phyloP scores from a whole-genome alignment of 2,888 invertebrate genomes.

The Trissonchulus sp. region DNA sequence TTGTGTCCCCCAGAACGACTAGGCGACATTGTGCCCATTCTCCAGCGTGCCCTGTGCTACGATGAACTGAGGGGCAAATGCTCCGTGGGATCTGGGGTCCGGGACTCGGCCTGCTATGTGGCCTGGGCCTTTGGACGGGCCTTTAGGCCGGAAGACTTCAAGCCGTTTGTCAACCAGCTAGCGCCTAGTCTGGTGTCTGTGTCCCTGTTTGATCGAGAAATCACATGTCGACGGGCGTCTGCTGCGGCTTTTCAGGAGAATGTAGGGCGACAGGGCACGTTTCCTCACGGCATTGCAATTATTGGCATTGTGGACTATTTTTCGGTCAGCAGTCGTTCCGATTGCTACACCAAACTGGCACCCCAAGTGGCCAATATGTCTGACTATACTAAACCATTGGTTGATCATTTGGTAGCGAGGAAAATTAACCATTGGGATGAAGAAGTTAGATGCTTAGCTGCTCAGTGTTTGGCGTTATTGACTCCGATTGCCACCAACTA shows the following conservation, averaged over 20 bases:
- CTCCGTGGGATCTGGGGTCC: conserved; percentile 82
- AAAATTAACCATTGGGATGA: conserved; percentile 57
- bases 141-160: conserved; percentile 67
- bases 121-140: conserved; percentile 97
- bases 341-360: conserved; percentile 62
- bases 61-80: conserved; percentile 63
- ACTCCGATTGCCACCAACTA: conserved; percentile 33
- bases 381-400: conserved; percentile 52
- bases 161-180: conserved; percentile 71
- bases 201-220: conserved; percentile 88
- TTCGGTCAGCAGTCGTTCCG: conserved; percentile 75
- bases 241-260: conserved; percentile 91
- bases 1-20: conserved; percentile 56
- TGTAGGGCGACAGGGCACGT: conserved; percentile 92
- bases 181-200: conserved; percentile 69
- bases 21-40: conserved; percentile 49
- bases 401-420: conserved; percentile 54
- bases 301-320: conserved; percentile 89
- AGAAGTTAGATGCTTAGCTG: conserved; percentile 46
- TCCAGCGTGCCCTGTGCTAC: conserved; percentile 40
- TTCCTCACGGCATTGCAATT: conserved; percentile 95
- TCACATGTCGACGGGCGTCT: conserved; percentile 90
- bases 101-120: conserved; percentile 98
- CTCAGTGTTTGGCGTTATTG: conserved; percentile 40
- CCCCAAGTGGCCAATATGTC: conserved; percentile 44